These are phyloP conservation scores for Orientallactaga bullata DNA, from an alignment of 2,113 vertebrate genomes.

Conservation along the genomic window DNA sequence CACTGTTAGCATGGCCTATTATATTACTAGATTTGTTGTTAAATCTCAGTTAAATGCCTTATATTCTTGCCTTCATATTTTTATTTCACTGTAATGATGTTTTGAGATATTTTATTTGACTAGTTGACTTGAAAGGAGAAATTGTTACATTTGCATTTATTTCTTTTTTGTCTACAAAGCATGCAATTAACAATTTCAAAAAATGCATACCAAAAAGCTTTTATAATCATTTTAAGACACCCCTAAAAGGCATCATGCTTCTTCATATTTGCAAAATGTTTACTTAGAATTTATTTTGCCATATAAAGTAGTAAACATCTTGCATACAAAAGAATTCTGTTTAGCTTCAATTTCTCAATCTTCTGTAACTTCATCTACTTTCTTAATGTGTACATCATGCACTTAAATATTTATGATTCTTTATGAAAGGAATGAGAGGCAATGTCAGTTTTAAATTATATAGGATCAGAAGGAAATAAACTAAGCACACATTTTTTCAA, in stretches of 20 bases:
- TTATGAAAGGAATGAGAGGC: conserved; percentile 9
- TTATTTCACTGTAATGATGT: neutral
- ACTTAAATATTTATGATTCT: conserved; percentile 20
- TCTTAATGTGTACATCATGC: conserved; percentile 17
- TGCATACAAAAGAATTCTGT: neutral
- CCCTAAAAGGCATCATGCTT: conserved; percentile 41
- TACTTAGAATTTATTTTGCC: conserved; percentile 31
- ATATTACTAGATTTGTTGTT: neutral
- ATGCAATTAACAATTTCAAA: conserved; percentile 56
- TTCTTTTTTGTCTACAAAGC: conserved; percentile 51
- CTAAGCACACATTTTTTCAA: neutral
- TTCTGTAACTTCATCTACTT: conserved; percentile 53
- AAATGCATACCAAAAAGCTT: conserved; percentile 22
- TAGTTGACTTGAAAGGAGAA: neutral
- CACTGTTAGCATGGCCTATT: neutral
- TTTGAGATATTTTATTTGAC: neutral
- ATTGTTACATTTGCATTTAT: conserved; percentile 8
- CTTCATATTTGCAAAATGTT: conserved; percentile 37
- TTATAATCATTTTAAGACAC: neutral
- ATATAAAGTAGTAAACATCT: conserved; percentile 42
- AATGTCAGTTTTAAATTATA: conserved; percentile 47
- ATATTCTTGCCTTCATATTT: neutral
- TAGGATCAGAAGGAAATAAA: neutral
- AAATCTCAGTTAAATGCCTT: neutral
- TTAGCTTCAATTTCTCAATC: conserved; percentile 43